phyloP scores from a whole-genome alignment of 2,888 invertebrate species.

The Zootermopsis nevadensis region DNA sequence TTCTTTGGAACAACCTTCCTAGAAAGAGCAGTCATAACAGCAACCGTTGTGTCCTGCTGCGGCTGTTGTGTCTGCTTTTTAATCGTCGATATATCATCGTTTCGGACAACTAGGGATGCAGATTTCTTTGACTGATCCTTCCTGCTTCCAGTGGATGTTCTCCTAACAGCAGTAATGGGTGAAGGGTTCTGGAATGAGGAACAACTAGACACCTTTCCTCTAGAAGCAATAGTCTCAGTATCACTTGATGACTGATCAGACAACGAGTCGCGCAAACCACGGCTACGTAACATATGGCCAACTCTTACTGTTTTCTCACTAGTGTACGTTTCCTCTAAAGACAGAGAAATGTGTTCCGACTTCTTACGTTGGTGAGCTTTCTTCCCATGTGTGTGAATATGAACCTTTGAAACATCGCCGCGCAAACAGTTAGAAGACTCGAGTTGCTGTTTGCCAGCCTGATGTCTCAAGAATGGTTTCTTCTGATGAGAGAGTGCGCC shows the following conservation, averaged over 20 bases:
- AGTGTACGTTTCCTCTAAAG: not conserved
- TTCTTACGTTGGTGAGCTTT: slow-evolving; percentile 12
- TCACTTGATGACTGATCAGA: slow-evolving; percentile 16
- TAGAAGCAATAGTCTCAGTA: not conserved
- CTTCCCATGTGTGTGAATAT: not conserved
- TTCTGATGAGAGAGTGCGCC: slow-evolving; percentile 16
- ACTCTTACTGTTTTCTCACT: slow-evolving; percentile 2
- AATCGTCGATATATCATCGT: not conserved
- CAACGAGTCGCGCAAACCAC: slow-evolving; percentile 35
- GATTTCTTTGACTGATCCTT: slow-evolving; percentile 36
- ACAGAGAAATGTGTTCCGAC: not conserved
- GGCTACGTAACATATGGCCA: slow-evolving; percentile 44
- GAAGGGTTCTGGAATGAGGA: not conserved
- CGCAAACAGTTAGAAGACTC: not conserved
- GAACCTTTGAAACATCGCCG: not conserved
- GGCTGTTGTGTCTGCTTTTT: slow-evolving; percentile 13
- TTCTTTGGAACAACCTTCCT: slow-evolving; percentile 58
- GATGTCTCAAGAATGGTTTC: slow-evolving; percentile 24
- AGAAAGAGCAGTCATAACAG: not conserved
- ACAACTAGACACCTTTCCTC: slow-evolving; percentile 13
- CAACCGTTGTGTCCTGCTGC: not conserved
- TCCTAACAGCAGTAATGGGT: slow-evolving; percentile 7
- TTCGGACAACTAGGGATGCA: not conserved
- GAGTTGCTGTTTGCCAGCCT: not conserved
- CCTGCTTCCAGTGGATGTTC: slow-evolving; percentile 34